phyloP scores from a whole-genome alignment of 2,888 invertebrate genomes.

The Macrophya annulata region DNA sequence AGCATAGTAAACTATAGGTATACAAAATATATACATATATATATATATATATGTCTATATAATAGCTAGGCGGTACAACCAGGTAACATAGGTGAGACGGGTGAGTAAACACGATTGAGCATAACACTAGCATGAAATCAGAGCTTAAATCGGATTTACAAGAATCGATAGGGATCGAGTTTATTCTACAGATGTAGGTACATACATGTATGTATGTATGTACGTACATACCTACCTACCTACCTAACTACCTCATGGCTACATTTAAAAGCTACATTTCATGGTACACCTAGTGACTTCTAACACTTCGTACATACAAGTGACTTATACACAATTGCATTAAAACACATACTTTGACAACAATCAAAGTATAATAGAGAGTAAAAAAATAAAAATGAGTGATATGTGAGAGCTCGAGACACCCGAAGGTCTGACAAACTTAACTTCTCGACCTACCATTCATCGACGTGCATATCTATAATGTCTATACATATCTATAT shows the following conservation, averaged over 20 bases:
- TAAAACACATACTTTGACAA: not conserved
- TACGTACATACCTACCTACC: no score
- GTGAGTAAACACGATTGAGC: slow-evolving; percentile 52
- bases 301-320: not conserved
- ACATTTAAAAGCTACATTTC: not conserved
- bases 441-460: slow-evolving; percentile 11
- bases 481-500: not conserved
- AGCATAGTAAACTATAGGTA: slow-evolving; percentile 24
- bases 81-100: slow-evolving; percentile 30
- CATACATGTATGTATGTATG: no score
- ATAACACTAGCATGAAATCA: slow-evolving; percentile 55
- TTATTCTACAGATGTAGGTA: not conserved
- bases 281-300: not conserved
- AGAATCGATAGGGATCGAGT: slow-evolving; percentile 49
- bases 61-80: slow-evolving; percentile 4
- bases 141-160: slow-evolving; percentile 52
- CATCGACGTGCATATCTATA: not conserved
- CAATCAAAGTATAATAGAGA: not conserved
- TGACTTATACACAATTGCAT: not conserved
- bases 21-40: no score
- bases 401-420: not conserved
- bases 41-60: not conserved
- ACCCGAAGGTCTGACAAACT: slow-evolving; percentile 12
- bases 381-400: not conserved
- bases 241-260: no score